Evolutionary conservation across 2,888 invertebrate species (phyloP), one percentile per base, ranked within the genome.

Genomic region (Drosophila paracracens): DNA sequence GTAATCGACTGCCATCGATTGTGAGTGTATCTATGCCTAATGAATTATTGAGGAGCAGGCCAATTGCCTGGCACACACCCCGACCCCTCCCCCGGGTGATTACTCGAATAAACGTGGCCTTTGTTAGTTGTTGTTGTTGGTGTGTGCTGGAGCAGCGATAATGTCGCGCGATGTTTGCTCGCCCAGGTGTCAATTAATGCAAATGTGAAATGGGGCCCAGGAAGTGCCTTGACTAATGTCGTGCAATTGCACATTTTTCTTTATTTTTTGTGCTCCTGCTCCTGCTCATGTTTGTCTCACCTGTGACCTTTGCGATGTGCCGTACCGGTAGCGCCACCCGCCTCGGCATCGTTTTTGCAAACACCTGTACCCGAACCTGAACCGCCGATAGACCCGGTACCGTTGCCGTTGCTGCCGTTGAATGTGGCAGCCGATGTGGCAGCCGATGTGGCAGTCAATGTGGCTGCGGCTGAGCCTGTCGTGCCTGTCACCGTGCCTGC

Each of bases 241-340:
- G 64, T 78, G 85, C 56, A 48, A 76, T 40, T 87, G 87, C 79
- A 83, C 61, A 68, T 82, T 76, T 56, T 40, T 54, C 54, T 8
- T 38, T n/a, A 5, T 38, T 27, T n/a, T 38, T 35, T 36, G 7
- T 8, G 2, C 31, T 31, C 31, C 8, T 31, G 1, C 33, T 33
- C 33, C 33, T 33, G 33, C 7, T 5, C 16, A 4, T 8, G 18
- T 21, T 36, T 21, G 25, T 46, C 92, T 90, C 81, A 95, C 95
- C 95, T 94, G 94, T 95, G 95, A 83, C 95, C 95, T 92, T 95
- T 95, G 89, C 95, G 95, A 94, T 95, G 95, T 81, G 94, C 94
- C 82, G 83, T 82, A 94, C 94, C 93, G 82, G 69, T 79, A 53
- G 59, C 71, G 18, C 76, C 79, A 48, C 56, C 60, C 31, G 79